Percentiles rank a stretch among this genome's conserved stretches.
Conservation (phyloP, 2,113 vertebrate genomes). For the Axis porcinus region DNA sequence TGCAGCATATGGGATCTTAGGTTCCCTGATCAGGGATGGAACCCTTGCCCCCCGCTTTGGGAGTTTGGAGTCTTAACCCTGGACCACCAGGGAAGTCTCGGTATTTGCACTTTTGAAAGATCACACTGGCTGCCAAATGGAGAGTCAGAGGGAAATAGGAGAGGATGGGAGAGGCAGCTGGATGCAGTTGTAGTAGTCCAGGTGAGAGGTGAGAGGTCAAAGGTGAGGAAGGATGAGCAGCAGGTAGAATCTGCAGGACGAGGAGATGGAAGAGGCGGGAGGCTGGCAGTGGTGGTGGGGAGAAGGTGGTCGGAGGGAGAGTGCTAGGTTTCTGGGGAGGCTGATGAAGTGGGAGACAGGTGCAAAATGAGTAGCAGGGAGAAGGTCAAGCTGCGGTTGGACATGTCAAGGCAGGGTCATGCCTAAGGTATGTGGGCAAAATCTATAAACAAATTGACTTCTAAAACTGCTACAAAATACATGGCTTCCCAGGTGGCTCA, state of each 20-base stretch:
- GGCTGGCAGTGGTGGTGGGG: no score
- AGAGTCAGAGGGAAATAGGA: neutral
- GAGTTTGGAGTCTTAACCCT: neutral
- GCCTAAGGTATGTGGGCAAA: neutral
- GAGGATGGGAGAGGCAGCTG: neutral
- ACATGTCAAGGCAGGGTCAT: neutral
- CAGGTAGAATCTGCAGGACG: neutral
- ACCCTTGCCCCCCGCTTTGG: neutral
- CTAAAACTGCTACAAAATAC: neutral
- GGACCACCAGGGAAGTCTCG: neutral
- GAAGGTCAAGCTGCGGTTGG: neutral
- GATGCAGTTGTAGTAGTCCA: neutral
- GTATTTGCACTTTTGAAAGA: neutral
- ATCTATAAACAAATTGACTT: neutral
- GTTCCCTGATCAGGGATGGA: neutral
- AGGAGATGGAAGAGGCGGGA: neutral
- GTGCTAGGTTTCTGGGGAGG: neutral
- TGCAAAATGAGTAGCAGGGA: neutral
- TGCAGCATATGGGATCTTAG: neutral
- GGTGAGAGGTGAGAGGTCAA: neutral
- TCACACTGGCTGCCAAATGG: neutral
- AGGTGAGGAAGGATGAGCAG: neutral
- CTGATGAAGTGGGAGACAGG: neutral
- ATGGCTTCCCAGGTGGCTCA: neutral
- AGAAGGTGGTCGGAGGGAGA: neutral